Conservation (phyloP, 2,888 invertebrate genomes). For the Ochropleura plecta region DNA sequence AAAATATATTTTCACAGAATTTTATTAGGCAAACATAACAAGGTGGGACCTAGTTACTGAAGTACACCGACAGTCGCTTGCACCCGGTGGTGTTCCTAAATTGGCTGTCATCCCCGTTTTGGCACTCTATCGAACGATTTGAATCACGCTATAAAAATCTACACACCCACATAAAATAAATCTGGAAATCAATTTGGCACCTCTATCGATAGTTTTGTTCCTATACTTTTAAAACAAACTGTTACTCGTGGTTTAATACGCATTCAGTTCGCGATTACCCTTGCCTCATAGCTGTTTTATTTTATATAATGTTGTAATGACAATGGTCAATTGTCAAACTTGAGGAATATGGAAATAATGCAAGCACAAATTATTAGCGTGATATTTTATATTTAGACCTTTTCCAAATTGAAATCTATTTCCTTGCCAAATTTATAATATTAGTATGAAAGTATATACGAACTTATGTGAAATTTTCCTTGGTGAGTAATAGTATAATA, state of each 20-base stretch:
- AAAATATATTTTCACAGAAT: neutral
- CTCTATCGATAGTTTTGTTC: neutral
- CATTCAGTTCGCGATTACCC: too few species aligned
- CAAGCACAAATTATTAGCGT: too few species aligned
- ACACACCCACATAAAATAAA: constrained; percentile 43
- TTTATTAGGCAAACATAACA: constrained; percentile 7
- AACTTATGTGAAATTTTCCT: neutral
- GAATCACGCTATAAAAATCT: constrained; percentile 40
- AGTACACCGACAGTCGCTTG: constrained; percentile 9
- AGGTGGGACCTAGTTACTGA: constrained; percentile 20
- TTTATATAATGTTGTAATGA: too few species aligned
- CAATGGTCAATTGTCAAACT: too few species aligned
- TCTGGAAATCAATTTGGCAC: constrained; percentile 44
- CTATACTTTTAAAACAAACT: constrained; percentile 1
- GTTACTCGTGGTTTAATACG: too few species aligned
- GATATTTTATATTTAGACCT: too few species aligned
- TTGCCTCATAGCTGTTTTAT: too few species aligned
- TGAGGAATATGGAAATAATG: too few species aligned
- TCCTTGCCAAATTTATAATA: too few species aligned
- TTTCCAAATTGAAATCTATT: too few species aligned
- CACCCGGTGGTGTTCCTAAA: constrained; percentile 27
- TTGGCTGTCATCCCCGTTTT: constrained; percentile 31
- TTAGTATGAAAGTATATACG: too few species aligned
- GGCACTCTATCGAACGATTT: constrained; percentile 31
- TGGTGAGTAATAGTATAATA: neutral